Percentiles rank a stretch among this genome's conserved stretches.
phyloP scores from a whole-genome alignment of 2,888 invertebrate species.

The Rhagonycha fulva region DNA sequence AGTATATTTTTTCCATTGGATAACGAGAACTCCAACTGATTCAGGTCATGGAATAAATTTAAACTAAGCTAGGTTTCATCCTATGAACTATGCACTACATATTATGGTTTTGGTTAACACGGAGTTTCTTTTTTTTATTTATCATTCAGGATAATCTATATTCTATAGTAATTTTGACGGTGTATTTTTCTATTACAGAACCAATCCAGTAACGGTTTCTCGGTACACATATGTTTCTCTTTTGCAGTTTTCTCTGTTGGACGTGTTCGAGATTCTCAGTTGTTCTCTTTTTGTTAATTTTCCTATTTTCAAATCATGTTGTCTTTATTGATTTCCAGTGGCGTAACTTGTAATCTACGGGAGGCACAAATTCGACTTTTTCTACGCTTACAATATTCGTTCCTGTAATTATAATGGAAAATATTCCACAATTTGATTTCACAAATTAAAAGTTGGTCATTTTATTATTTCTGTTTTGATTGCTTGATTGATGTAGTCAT shows the following conservation, averaged over 20 bases:
- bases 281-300: not conserved
- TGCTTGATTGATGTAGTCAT: not conserved
- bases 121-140: not conserved
- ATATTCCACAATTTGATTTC: too few species aligned
- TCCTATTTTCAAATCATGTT: not conserved
- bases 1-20: not conserved
- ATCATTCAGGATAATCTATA: not conserved
- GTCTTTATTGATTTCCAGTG: not conserved
- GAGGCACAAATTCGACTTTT: not conserved
- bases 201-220: not conserved
- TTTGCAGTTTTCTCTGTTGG: not conserved
- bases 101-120: not conserved
- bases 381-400: not conserved
- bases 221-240: not conserved
- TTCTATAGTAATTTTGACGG: not conserved
- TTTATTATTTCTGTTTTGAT: not conserved
- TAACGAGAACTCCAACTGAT: not conserved
- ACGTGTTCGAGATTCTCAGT: not conserved
- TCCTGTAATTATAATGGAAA: not conserved
- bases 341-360: not conserved
- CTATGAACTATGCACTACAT: not conserved
- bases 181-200: not conserved
- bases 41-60: not conserved
- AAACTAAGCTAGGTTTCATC: not conserved
- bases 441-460: not conserved